Conservation (phyloP, 1,140 invertebrate species). For the Drosophila lowei region DNA sequence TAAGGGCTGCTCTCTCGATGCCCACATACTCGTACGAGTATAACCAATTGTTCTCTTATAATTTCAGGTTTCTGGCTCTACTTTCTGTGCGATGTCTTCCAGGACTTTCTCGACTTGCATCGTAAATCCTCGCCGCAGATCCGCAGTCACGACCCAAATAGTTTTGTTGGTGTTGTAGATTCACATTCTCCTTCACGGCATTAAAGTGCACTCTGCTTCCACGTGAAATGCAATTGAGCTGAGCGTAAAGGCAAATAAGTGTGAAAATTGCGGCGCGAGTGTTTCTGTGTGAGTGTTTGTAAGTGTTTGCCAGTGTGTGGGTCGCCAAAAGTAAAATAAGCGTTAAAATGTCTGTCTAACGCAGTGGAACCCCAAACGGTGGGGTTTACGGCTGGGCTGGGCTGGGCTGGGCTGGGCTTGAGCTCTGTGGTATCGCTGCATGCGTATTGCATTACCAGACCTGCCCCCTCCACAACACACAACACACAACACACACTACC, state of each 20-base stretch:
- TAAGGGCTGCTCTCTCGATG: too few relatives aligned
- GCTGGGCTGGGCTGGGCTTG: constrained; percentile 33
- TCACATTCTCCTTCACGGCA: too few relatives aligned
- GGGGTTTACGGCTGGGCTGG: constrained; percentile 27
- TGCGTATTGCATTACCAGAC: constrained; percentile 74
- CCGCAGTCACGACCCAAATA: neutral
- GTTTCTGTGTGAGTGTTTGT: constrained; percentile 12
- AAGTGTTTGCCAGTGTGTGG: constrained; percentile 33
- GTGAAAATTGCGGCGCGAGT: constrained; percentile 62
- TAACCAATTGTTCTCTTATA: neutral
- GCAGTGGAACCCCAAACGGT: constrained; percentile 40
- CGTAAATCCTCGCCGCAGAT: neutral
- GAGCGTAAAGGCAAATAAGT: constrained; percentile 72
- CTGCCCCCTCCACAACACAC: constrained; percentile 2
- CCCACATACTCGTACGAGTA: neutral
- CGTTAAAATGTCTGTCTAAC: constrained; percentile 78
- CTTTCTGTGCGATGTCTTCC: constrained; percentile 27
- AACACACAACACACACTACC: constrained; percentile 17
- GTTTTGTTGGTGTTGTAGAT: too few relatives aligned
- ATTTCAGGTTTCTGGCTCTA: constrained; percentile 47
- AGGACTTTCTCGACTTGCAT: constrained; percentile 34
- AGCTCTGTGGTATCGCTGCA: constrained; percentile 45
- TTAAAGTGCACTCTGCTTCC: neutral
- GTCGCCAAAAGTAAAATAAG: constrained; percentile 76
- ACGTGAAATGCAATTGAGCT: constrained; percentile 66